Percentiles rank a stretch among this genome's conserved stretches.
phyloP scores from a whole-genome alignment of 2,888 invertebrate genomes.

The Oscheius sp. region DNA sequence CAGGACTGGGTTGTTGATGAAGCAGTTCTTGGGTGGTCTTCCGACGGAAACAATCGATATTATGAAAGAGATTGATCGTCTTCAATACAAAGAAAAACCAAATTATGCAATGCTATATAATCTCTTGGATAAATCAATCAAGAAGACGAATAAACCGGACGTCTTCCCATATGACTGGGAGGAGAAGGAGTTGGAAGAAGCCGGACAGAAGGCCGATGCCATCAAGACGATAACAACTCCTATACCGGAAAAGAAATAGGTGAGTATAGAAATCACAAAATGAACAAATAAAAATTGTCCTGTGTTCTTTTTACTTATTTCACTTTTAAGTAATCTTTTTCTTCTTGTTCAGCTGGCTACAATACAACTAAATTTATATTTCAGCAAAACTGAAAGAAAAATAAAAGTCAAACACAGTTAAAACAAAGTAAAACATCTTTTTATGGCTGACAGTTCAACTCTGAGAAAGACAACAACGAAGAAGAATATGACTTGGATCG shows the following conservation, averaged over 20 bases:
- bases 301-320: too few species aligned
- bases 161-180: conserved; percentile 58
- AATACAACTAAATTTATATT: too few species aligned
- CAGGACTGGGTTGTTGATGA: conserved; percentile 42
- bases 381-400: too few species aligned
- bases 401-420: too few species aligned
- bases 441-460: too few species aligned
- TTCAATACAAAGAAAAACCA: conserved; percentile 49
- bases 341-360: too few species aligned
- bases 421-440: too few species aligned
- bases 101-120: conserved; percentile 47
- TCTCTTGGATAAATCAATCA: conserved; percentile 41
- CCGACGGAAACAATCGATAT: conserved; percentile 47
- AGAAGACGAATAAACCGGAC: conserved; percentile 37
- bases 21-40: conserved; percentile 48
- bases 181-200: conserved; percentile 36
- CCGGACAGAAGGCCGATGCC: conserved; percentile 20
- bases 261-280: not conserved
- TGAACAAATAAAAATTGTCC: conserved; percentile 11
- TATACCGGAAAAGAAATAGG: conserved; percentile 3
- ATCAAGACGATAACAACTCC: not conserved
- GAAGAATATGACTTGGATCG: too few species aligned
- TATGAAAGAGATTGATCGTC: conserved; percentile 47
- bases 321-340: too few species aligned
- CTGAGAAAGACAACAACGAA: too few species aligned